Base-by-base conservation (phyloP, 2,888 invertebrate genomes). In the Mythimna pallens region DNA sequence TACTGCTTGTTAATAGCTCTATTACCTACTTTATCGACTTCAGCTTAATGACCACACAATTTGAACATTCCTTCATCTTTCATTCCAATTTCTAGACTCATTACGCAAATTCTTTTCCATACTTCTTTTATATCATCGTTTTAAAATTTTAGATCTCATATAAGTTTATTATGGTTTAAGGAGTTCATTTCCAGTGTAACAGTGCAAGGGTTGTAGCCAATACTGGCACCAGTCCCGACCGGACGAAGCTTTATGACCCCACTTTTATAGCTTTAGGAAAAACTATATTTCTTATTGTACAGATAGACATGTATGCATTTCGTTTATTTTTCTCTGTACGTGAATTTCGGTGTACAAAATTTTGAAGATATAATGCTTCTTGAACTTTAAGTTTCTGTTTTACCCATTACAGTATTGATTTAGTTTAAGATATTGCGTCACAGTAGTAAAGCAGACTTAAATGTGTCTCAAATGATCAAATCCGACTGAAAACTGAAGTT, bases 191-290 rank as follows among this genome's bases (percentile, higher is more conserved):
- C 70, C 54, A 69, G 64, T 78, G 77, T 81, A 81, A 77, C 78
- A 76, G 74, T 71, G 81, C 78, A 81, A 80, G 79, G 75, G 90
- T 89, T 89, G 87, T 84, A 88, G 87, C 88, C 90, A 90, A 88
- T 88, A 86, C 91, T 94, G 94, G 95, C 95, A 94, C 82, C 78
- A 78, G 86, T 92, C 93, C 94, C 94, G 89, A 89, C 93, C 94
- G 94, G 95, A 95, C 95, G 94, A 87, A 83, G 89, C 88, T 92
- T 94, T 94, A 95, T 93, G 92, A 92, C 92, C 91, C 89, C 87
- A 89, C 88, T 93, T 95, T 96, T 95, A 96, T 95, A 91, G 94
- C 94, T 93, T 92, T 89, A 90, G 93, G 94, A 94, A 94, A 94
- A 94, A 93, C 93, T 92, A 91, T 93, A 93, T 93, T 91, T 91